Base-by-base conservation (phyloP, 1,140 invertebrate genomes). In the Cecropterus lyciades region DNA sequence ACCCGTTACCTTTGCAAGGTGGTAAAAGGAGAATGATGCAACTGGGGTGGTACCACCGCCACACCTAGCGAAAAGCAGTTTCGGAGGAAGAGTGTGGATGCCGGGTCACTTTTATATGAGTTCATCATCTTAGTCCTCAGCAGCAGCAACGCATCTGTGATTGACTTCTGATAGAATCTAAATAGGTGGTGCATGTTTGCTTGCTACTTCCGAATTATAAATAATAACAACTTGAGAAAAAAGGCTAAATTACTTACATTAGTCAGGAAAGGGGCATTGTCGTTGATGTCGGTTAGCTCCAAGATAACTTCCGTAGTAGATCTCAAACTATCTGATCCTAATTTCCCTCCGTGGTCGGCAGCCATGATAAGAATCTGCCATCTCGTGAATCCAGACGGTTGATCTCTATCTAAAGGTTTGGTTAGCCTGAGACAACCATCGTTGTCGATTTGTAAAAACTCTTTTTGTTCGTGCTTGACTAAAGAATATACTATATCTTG, bases 341-440 rank as follows among this genome's bases (percentile, higher is more conserved):
- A 67, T 65, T 79, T 82, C 8, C 87, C 93, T 0, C 95, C 96
- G 64, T 98, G 96, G 87, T 99, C 98, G 67, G 94, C 93, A 1
- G 97, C 98, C 75, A 95, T 94, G 14, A 99, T 96, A 15, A 96
- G 94, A 51, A 98, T 95, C 92, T 98, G 96, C 95, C 96, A 98
- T 24, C 94, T 94, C 5, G 96, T 95, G 76, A 95, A 95, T 1
- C 98, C 98, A 67, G 95, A 93, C 0, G 98, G 98, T 11, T 94
- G 94, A 92, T 99, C 98, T 42, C 98, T 93, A 87, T 99, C 98
- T 11, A 99, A 86, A 0, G 96, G 94, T 80, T 97, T 96, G 0
- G 95, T 95, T 11, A 97, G 79, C 1, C 92, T 93, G 46, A 98
- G 93, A 82, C 97, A 98, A 0, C 97, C 97, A 16, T 93, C 87